Evolutionary conservation across 2,888 invertebrate genomes (phyloP).

Genomic region (Dryadula phaetusa): DNA sequence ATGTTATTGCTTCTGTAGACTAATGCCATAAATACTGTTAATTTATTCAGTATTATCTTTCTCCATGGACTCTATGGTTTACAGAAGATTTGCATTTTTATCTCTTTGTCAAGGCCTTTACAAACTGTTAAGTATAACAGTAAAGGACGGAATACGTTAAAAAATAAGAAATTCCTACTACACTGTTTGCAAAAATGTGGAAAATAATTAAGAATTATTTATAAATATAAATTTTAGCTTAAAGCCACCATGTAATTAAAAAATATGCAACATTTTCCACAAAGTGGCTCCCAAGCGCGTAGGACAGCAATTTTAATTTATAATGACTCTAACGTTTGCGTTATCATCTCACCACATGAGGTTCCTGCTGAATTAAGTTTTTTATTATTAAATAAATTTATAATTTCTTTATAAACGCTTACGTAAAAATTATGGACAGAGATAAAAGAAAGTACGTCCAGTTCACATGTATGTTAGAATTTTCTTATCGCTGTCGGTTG

Average conservation of each 20-base stretch:
- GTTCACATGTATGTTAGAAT: neutral
- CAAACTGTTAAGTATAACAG: no score
- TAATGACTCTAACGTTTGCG: conserved; percentile 26
- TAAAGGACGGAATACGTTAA: no score
- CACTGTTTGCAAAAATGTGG: neutral
- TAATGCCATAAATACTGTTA: no score
- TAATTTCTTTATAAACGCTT: neutral
- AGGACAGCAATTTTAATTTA: conserved; percentile 21
- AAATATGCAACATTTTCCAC: neutral
- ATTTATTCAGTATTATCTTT: no score
- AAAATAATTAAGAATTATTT: neutral
- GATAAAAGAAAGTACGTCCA: neutral
- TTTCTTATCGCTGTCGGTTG: conserved; percentile 20
- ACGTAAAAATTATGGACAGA: neutral
- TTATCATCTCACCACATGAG: conserved; percentile 22
- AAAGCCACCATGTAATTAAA: conserved; percentile 6
- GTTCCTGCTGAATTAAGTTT: conserved; percentile 11
- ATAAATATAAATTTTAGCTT: neutral
- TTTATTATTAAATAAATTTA: conserved; percentile 8
- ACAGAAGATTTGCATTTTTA: no score
- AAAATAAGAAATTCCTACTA: neutral
- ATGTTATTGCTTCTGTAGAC: no score
- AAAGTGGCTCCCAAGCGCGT: conserved; percentile 5
- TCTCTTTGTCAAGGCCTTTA: no score
- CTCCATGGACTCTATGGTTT: no score